Evolutionary conservation across 2,797 vertebrate genomes (phyloP).

Genomic region (Ambastaia sidthimunki): DNA sequence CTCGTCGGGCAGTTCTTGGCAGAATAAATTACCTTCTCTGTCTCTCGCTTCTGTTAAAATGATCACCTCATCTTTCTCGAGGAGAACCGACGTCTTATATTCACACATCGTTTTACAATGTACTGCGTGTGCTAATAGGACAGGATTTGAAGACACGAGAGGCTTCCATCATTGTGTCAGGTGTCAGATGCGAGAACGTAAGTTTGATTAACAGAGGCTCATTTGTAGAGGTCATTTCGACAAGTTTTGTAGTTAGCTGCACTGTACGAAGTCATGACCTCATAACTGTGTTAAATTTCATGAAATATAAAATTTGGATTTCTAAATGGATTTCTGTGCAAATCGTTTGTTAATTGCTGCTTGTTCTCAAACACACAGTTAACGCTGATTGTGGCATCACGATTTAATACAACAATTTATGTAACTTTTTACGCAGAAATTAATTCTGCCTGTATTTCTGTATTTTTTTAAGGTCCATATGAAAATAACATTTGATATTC

Average conservation of each 20-base stretch:
- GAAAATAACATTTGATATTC: too few species aligned
- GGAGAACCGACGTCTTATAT: constrained; percentile 50
- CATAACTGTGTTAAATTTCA: background rate
- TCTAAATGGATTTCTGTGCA: too few species aligned
- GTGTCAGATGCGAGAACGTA: constrained; percentile 20
- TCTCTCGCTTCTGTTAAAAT: constrained; percentile 36
- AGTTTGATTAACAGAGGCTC: constrained; percentile 15
- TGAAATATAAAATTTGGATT: too few species aligned
- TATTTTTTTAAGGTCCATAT: too few species aligned
- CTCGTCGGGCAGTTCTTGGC: constrained; percentile 44
- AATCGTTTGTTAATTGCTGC: too few species aligned
- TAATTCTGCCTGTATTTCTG: background rate
- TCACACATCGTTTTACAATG: constrained; percentile 51
- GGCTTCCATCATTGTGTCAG: constrained; percentile 46
- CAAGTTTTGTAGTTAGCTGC: background rate
- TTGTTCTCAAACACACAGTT: background rate
- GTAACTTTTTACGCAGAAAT: background rate
- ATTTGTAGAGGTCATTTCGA: constrained; percentile 35
- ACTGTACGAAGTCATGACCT: background rate
- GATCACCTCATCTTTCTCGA: constrained; percentile 43
- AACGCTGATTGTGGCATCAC: background rate
- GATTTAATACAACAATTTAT: background rate
- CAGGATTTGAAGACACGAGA: constrained; percentile 20
- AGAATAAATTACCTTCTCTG: constrained; percentile 50
- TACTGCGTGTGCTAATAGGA: constrained; percentile 45